Conservation (phyloP, 2,113 vertebrate species). For the Otis tarda region DNA sequence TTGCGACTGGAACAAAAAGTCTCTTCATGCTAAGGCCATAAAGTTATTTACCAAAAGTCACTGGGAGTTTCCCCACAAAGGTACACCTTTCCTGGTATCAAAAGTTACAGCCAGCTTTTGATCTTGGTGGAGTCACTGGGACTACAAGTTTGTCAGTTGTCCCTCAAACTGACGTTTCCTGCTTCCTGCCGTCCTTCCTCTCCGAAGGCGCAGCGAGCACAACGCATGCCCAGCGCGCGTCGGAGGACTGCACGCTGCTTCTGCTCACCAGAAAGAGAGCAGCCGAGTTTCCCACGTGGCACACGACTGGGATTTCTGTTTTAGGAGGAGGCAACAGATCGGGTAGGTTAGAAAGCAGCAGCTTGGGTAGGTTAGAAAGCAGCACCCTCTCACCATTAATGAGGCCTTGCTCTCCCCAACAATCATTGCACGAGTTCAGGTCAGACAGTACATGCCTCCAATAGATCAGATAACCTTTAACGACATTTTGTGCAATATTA, state of each 20-base stretch:
- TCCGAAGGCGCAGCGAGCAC: fast-evolving
- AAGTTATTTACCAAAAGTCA: not conserved
- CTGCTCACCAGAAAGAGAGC: not conserved
- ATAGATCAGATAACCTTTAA: not conserved
- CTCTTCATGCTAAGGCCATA: not conserved
- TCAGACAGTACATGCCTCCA: fast-evolving
- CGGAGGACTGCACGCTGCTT: not conserved
- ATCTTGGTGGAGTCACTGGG: not conserved
- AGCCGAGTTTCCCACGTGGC: not conserved
- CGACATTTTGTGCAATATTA: not conserved
- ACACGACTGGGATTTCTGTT: fast-evolving
- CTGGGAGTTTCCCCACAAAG: not conserved
- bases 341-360: not conserved
- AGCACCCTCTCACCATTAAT: not conserved
- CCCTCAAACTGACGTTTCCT: not conserved
- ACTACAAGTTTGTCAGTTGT: not conserved
- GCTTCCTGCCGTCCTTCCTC: not conserved
- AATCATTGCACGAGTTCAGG: fast-evolving
- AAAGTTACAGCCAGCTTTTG: not conserved
- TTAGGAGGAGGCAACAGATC: not conserved
- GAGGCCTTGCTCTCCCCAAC: not conserved
- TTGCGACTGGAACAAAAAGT: not conserved
- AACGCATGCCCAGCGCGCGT: fast-evolving
- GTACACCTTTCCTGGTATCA: not conserved
- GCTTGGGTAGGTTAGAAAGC: not conserved